phyloP scores from a whole-genome alignment of 1,140 invertebrate genomes.

The Cydia strobilella region DNA sequence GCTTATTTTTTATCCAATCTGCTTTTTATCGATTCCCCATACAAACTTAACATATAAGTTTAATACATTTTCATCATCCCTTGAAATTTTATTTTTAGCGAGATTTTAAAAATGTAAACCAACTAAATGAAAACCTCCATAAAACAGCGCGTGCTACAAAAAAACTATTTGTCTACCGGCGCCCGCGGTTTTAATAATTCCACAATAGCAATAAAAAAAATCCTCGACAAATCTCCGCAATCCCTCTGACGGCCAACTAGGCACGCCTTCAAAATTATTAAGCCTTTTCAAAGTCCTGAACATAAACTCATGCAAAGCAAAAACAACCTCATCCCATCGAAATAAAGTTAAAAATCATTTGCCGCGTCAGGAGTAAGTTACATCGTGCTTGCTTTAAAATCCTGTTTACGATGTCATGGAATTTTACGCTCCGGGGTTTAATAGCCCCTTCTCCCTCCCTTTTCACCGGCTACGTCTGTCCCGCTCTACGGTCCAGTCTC shows the following conservation, averaged over 20 bases:
- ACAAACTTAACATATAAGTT: too few species aligned
- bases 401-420: constrained; percentile 72
- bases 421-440: constrained; percentile 71
- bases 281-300: constrained; percentile 60
- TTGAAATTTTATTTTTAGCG: constrained; percentile 1
- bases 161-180: constrained; percentile 63
- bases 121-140: constrained; percentile 42
- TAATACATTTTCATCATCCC: background rate
- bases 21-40: too few species aligned
- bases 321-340: constrained; percentile 38
- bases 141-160: constrained; percentile 33
- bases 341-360: constrained; percentile 38
- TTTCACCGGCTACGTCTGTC: constrained; percentile 43
- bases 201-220: constrained; percentile 73
- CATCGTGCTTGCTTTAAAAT: constrained; percentile 57
- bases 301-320: constrained; percentile 35
- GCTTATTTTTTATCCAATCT: too few species aligned
- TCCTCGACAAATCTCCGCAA: constrained; percentile 71
- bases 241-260: constrained; percentile 71
- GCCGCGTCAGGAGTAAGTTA: constrained; percentile 36
- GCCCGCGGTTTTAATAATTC: constrained; percentile 68
- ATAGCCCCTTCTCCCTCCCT: constrained; percentile 40
- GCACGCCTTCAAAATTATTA: constrained; percentile 78
- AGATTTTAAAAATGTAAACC: constrained; percentile 24
- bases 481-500: constrained; percentile 38